phyloP scores from a whole-genome alignment of 2,113 vertebrate genomes.

The Lonchura striata region DNA sequence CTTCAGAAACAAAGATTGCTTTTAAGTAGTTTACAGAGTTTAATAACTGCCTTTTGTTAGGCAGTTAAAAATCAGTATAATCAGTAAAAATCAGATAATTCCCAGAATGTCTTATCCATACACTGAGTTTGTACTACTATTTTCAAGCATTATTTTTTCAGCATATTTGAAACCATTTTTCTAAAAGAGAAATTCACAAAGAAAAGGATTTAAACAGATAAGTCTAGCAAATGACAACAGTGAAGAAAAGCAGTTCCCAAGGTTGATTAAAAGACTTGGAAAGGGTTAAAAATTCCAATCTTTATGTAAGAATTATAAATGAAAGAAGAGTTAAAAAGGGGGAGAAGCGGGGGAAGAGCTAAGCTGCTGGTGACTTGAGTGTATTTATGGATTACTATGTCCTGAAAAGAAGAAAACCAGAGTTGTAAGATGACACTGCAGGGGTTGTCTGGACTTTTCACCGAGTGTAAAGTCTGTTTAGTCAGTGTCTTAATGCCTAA shows the following conservation, averaged over 20 bases:
- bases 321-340: constrained; percentile 59
- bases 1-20: background rate
- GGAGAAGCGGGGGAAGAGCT: constrained; percentile 74
- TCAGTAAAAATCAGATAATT: background rate
- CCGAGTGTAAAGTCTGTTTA: constrained; percentile 80
- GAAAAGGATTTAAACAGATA: background rate
- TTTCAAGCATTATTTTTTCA: background rate
- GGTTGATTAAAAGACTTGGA: background rate
- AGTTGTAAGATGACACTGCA: constrained; percentile 79
- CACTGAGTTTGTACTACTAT: background rate
- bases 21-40: background rate
- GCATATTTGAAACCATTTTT: background rate
- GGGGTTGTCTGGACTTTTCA: constrained; percentile 84
- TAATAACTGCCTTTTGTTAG: background rate
- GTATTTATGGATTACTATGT: constrained; percentile 85
- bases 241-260: background rate
- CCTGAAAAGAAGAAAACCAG: constrained; percentile 76
- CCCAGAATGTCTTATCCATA: background rate
- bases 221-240: background rate
- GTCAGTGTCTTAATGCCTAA: constrained; percentile 72
- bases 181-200: background rate
- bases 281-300: constrained; percentile 86
- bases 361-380: constrained; percentile 79
- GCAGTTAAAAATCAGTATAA: background rate
- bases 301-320: constrained; percentile 71